phyloP scores from a whole-genome alignment of 1,140 invertebrate species.

The Nephotettix cincticeps region DNA sequence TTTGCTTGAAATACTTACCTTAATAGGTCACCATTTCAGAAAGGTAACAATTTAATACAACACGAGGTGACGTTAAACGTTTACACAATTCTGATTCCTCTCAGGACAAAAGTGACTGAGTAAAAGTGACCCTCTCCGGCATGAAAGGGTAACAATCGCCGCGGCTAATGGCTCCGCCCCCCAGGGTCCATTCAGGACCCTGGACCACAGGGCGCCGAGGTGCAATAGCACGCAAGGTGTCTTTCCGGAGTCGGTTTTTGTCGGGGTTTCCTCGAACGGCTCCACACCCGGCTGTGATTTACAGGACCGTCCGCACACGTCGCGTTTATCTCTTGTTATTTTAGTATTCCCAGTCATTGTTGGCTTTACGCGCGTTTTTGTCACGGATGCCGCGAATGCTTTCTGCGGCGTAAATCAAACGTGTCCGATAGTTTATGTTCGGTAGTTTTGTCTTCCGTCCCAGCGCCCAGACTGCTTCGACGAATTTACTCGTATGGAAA shows the following conservation, averaged over 20 bases:
- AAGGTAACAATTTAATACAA: too few relatives aligned
- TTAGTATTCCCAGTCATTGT: conserved; percentile 8
- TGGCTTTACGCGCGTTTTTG: conserved; percentile 3
- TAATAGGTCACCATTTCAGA: too few relatives aligned
- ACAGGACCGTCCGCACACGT: not conserved
- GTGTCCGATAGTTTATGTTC: conserved; percentile 1
- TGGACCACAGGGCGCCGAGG: not conserved
- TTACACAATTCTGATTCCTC: too few relatives aligned
- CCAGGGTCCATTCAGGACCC: not conserved
- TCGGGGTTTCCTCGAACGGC: not conserved
- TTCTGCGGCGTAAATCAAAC: conserved; percentile 8
- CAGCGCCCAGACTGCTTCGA: too few relatives aligned
- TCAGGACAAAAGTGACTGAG: too few relatives aligned
- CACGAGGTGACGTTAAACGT: too few relatives aligned
- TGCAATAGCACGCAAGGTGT: not conserved
- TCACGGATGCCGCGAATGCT: not conserved
- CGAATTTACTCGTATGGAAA: too few relatives aligned
- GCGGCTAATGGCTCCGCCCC: not conserved
- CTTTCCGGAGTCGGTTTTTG: conserved; percentile 16
- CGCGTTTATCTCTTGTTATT: conserved; percentile 11
- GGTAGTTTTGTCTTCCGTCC: not conserved
- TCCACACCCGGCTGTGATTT: not conserved
- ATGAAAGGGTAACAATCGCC: too few relatives aligned
- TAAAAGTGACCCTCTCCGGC: too few relatives aligned
- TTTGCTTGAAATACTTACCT: too few relatives aligned